Percentiles rank a stretch among this genome's conserved stretches.
Evolutionary conservation across 1,140 invertebrate genomes (phyloP).

Genomic region (Oedothorax gibbosus): DNA sequence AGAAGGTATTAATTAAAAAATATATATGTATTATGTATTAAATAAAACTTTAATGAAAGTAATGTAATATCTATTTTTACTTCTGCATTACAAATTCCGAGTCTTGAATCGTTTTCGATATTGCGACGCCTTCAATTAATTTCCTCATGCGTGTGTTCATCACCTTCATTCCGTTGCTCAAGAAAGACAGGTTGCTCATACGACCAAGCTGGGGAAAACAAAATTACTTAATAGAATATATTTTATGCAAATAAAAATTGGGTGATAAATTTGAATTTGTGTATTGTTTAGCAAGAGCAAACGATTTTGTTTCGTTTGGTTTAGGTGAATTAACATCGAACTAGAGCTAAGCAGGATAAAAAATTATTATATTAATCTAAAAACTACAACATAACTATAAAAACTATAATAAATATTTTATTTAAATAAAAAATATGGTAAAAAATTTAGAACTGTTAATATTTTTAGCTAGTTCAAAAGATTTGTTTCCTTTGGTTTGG

Average conservation of each 20-base stretch:
- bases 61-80: slow-evolving; percentile 18
- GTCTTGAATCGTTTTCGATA: slow-evolving; percentile 4
- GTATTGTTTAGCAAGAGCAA: background rate
- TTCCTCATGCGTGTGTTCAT: background rate
- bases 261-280: background rate
- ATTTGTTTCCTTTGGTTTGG: background rate
- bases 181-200: background rate
- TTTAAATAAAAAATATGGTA: too few relatives aligned
- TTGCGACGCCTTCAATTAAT: slow-evolving; percentile 34
- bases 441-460: too few relatives aligned
- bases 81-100: slow-evolving; percentile 22
- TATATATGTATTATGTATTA: too few relatives aligned
- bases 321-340: too few relatives aligned
- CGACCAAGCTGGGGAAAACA: slow-evolving; percentile 21
- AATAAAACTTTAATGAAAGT: too few relatives aligned
- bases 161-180: slow-evolving; percentile 38
- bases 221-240: background rate
- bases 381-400: too few relatives aligned
- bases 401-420: too few relatives aligned
- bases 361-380: too few relatives aligned
- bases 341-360: too few relatives aligned
- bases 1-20: too few relatives aligned
- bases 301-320: background rate
- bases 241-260: background rate
- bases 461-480: background rate